Conservation (phyloP, 2,888 invertebrate species). For the Lasiommata megera region DNA sequence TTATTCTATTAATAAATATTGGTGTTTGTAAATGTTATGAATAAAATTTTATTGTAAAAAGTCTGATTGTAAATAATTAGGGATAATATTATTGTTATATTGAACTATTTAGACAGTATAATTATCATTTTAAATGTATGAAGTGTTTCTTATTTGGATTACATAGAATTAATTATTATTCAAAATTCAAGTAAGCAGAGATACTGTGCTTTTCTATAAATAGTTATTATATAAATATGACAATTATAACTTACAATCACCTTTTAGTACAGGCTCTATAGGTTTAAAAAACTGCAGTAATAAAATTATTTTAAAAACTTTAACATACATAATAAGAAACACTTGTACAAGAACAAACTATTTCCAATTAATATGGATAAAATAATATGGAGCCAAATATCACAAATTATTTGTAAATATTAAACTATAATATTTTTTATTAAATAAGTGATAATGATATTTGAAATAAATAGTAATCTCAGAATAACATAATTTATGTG, state of each 20-base stretch:
- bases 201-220: no score
- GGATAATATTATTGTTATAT: constrained; percentile 21
- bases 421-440: constrained; percentile 40
- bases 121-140: not conserved
- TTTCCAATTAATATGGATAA: constrained; percentile 43
- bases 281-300: no score
- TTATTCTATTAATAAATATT: constrained; percentile 14
- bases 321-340: constrained; percentile 26
- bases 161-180: no score
- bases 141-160: constrained; percentile 31
- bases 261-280: no score
- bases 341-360: constrained; percentile 42
- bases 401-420: constrained; percentile 57
- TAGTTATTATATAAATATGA: no score
- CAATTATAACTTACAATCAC: no score
- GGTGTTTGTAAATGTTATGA: constrained; percentile 33
- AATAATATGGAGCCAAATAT: constrained; percentile 71
- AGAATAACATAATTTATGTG: constrained; percentile 46
- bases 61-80: constrained; percentile 70
- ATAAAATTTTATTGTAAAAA: constrained; percentile 53
- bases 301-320: no score
- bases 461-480: constrained; percentile 60
- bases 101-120: constrained; percentile 48
- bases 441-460: constrained; percentile 32
- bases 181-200: no score